Evolutionary conservation across 2,113 vertebrate species (phyloP), one percentile per base, ranked within the genome.

Genomic region (Siphamia tubifer): DNA sequence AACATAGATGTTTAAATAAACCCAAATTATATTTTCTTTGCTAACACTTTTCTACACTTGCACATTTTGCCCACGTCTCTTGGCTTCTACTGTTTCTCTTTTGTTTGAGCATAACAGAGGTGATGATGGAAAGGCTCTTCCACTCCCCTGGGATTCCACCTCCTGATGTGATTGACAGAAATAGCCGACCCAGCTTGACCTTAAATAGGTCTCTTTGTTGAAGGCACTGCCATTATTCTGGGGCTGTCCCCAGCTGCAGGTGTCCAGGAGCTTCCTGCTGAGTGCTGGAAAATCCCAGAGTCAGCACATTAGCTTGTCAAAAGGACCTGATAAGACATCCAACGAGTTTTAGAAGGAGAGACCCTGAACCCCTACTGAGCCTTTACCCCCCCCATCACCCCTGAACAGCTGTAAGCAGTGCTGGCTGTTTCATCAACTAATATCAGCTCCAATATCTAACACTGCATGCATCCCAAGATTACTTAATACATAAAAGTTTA

Each of bases 261-360:
- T 91, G 92, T 82, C 58, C 87, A 79, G 68, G 74, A 82, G 78
- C 62, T 61, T 82, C 84, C 85, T 45, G 73, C 85, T 83, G 87
- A 72, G 85, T 2, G 53, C 66, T 43, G 51, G 58, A 77, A 63
- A 83, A 86, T 84, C 72, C 80, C 71, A 25, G 32, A 82, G 78
- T 86, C 85, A 83, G 75, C 63, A 76, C 78, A 87, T 92, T 91
- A 89, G 81, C 89, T 11, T 88, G 54, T 87, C 74, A 93, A 92
- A 86, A 76, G 81, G 32, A 83, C 58, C 45, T 73, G 83, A 88
- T 90, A 77, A 86, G 20, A 16, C n/a, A 69, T 20, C 53, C 36
- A 21, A 61, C 32, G 51, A 48, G 56, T 25, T 66, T 34, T 78
- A 53, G 32, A 57, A 24, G 77, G 31, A 64, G 51, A 38, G 38